Evolutionary conservation across 1,140 invertebrate species (phyloP), one percentile per base, ranked within the genome.

Genomic region (Catajapyx aquilonaris): DNA sequence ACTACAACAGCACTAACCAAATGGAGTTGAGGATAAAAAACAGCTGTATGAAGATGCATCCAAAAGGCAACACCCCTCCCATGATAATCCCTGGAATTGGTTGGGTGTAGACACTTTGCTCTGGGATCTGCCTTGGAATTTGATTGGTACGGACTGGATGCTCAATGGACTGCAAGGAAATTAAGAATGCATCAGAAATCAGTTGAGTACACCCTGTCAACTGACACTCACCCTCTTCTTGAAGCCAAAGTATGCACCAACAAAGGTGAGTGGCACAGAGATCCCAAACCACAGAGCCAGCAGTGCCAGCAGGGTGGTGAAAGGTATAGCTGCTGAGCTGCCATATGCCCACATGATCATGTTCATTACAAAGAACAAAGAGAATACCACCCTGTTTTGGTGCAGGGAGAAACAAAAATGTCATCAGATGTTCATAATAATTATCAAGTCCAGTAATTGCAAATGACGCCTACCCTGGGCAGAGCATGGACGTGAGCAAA

Each of bases 21-120:
- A 98, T 77, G 20, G 90, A 96, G 61, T 95, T 98, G 11, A 98
- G 66, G 43, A 98, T 97, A 55, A 98, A 98, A 66, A 97, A 98
- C 11, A 98, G 68, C 54, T 98, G 94, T 47, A 98, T 97, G 55
- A 98, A 98, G 55, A 98, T 98, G 56, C 94, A 97, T 28, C 93
- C 94, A 59, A 98, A 98, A 4, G 94, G 94, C 43, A 98, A 60
- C 32, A 98, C 88, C 25, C 94, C 93, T 21, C 93, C 93, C 91
- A 98, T 97, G 20, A 96, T 64, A 41, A 97, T 87, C 17, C 79
- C 80, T 17, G 80, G 80, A 40, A 93, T 57, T 1, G 90, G 78
- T 59, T 88, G 85, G 0, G 93, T 97, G 61, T 97, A 98, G 45
- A 96, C 68, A 21, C 85, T 90, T 60, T 97, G 91, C 47, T 95